A percentile compares a stretch with the other conserved stretches of the same genome.
Conservation (phyloP, 1,140 invertebrate species). For the Brachionus rubens region DNA sequence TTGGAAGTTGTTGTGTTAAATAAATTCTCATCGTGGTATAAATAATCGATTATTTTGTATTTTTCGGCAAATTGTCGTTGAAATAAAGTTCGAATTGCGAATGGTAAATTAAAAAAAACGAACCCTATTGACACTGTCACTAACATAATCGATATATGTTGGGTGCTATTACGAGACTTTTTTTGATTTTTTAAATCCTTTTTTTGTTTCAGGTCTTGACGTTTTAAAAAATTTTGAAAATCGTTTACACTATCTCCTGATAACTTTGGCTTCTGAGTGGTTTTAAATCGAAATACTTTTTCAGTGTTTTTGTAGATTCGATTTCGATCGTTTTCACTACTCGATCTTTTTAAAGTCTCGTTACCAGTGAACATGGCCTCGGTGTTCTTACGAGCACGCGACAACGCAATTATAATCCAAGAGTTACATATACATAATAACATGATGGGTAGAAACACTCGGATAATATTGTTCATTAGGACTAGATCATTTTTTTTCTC, state of each 20-base stretch:
- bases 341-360: not conserved
- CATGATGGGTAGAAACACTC: slow-evolving; percentile 25
- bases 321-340: not conserved
- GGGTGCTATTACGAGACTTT: not conserved
- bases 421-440: slow-evolving; percentile 15
- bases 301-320: not conserved
- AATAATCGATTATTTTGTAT: slow-evolving; percentile 34
- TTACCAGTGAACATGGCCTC: not conserved
- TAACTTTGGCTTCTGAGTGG: no score
- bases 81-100: slow-evolving; percentile 39
- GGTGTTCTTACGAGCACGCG: slow-evolving; percentile 9
- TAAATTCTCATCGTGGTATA: slow-evolving; percentile 28
- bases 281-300: not conserved
- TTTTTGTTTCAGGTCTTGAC: not conserved
- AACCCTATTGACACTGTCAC: slow-evolving; percentile 14
- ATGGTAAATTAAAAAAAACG: slow-evolving; percentile 39
- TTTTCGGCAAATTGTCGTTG: slow-evolving; percentile 31
- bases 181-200: not conserved
- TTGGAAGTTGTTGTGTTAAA: slow-evolving; percentile 20
- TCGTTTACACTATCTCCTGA: not conserved
- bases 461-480: slow-evolving; percentile 24
- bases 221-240: not conserved
- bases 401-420: slow-evolving; percentile 23
- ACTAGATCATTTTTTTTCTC: slow-evolving; percentile 22
- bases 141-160: slow-evolving; percentile 42